Percentiles rank a stretch among this genome's conserved stretches.
Conservation (phyloP, 2,113 vertebrate species). For the Hydrochoerus hydrochaeris region DNA sequence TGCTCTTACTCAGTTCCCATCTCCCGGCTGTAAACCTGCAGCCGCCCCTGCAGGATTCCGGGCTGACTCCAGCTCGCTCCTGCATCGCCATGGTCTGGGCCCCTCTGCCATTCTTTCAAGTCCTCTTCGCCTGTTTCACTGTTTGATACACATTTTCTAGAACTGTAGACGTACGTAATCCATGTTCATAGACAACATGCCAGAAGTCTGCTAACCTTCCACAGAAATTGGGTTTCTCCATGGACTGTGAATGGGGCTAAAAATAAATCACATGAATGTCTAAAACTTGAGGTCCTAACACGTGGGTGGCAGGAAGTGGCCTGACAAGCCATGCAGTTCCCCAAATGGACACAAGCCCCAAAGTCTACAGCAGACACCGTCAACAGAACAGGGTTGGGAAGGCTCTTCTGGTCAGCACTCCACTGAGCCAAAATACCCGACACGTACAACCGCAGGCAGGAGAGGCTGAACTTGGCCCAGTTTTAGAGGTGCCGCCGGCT, state of each 20-base stretch:
- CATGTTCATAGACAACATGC: background rate
- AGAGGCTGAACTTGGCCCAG: background rate
- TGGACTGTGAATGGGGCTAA: too few species aligned
- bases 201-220: background rate
- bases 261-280: background rate
- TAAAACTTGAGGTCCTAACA: background rate
- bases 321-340: background rate
- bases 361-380: background rate
- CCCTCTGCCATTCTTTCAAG: fast-evolving
- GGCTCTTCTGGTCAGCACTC: background rate
- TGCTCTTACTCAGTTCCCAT: background rate
- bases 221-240: background rate
- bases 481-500: background rate
- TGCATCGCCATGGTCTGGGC: fast-evolving
- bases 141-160: background rate
- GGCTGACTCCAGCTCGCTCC: background rate
- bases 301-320: background rate
- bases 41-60: fast-evolving
- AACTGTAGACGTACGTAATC: background rate
- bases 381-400: background rate
- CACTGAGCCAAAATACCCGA: background rate
- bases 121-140: too few species aligned
- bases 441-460: background rate
- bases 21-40: too few species aligned
- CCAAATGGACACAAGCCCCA: background rate